Evolutionary conservation across 2,797 vertebrate species (phyloP), one percentile per base, ranked within the genome.

Genomic region (Siniperca obscura): DNA sequence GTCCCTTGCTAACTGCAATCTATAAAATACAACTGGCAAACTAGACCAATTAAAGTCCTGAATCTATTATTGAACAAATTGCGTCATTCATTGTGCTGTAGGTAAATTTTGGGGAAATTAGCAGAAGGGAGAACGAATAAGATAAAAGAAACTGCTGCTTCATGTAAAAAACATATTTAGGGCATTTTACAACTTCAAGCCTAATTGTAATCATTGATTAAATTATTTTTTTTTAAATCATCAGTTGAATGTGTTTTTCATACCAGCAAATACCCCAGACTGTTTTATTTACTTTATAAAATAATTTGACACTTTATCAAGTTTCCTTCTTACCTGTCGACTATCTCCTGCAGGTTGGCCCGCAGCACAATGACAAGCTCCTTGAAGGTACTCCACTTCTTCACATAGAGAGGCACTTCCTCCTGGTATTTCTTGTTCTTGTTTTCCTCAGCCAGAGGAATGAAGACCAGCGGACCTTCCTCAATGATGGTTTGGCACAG

Each of bases 321-420:
- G 11, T 60, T 59, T 65, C 16, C 1, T n/a, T 60, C 90, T n/a
- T 68, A 99, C 98, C 97, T 96, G 94, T 99, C 98, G 4, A 98
- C 97, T 0, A 99, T 98, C 82, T 99, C 98, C 56, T 98, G 98
- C 61, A 99, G 94, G 90, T 93, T 99, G 87, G 98, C 98, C 81
- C 97, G 96, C 76, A 99, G 93, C 69, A 99, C 92, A 10, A 97
- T 91, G 89, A 97, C 97, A 56, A 99, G 92, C 91, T 99, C 97
- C 89, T 96, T 98, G 92, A 99, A 99, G 0, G 94, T 95, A 89
- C 97, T 95, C 98, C 98, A 99, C 76, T 97, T 98, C 70, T 95
- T 95, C 70, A 98, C 98, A 0, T 96, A 97, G 65, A 99, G 87
- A 0, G 97, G 96, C 70, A 98, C 97, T 36, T 98, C 97, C 90